Evolutionary conservation across 53 echinoderm and acorn worm species (phyloP).

Genomic region (Antedon mediterranea): DNA sequence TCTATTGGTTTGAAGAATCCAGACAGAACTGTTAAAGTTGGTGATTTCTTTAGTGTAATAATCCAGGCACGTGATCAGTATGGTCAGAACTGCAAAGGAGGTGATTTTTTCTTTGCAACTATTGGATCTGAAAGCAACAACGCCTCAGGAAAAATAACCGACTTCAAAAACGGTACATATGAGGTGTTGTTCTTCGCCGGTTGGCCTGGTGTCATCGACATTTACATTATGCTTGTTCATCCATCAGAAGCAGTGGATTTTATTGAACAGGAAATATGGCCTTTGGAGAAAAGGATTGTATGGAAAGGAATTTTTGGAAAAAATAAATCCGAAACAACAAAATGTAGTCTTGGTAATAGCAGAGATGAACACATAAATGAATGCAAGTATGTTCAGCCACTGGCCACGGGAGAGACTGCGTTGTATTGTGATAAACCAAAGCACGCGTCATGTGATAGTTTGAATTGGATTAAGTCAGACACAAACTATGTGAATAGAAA

Average conservation of each 20-base stretch:
- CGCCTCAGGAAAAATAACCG: constrained; percentile 27
- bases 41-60: no score
- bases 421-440: constrained; percentile 28
- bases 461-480: no score
- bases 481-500: no score
- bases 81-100: constrained; percentile 16
- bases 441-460: constrained; percentile 13
- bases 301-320: constrained; percentile 11
- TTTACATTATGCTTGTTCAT: no score
- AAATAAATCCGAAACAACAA: not conserved
- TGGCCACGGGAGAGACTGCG: constrained; percentile 27
- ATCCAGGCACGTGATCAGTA: no score
- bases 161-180: no score
- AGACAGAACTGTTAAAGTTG: no score
- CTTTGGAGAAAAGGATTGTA: constrained; percentile 14
- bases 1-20: no score
- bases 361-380: constrained; percentile 4
- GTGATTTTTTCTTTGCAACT: constrained; percentile 32
- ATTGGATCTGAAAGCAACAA: not conserved
- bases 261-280: constrained; percentile 14
- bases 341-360: constrained; percentile 6
- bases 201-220: no score
- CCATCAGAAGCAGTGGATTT: no score
- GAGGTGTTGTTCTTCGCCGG: no score
- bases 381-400: constrained; percentile 26